phyloP scores from a whole-genome alignment of 2,113 vertebrate species.

The Stegastes partitus region DNA sequence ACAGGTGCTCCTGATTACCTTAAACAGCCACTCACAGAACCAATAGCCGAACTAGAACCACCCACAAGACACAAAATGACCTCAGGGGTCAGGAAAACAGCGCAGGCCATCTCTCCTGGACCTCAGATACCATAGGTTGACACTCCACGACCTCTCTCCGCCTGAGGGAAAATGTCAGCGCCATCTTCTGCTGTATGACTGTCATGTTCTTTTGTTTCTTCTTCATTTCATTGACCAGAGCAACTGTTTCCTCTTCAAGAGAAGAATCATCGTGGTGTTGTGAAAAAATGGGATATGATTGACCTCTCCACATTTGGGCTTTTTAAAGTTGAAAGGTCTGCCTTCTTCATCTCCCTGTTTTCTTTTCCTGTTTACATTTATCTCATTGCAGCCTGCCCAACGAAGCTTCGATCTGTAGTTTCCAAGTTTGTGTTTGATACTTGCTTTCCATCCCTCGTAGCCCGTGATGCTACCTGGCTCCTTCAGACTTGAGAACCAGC shows the following conservation, averaged over 20 bases:
- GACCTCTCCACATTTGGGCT: conserved; percentile 29
- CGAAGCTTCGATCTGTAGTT: conserved; percentile 45
- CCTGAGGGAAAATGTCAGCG: conserved; percentile 31
- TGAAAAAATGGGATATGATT: neutral
- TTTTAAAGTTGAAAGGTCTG: conserved; percentile 10
- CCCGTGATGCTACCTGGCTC: conserved; percentile 20
- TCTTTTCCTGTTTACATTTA: conserved; percentile 31
- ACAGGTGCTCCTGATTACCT: too few relatives aligned
- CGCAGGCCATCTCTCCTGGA: conserved; percentile 44
- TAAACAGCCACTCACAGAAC: too few relatives aligned
- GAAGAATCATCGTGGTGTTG: neutral
- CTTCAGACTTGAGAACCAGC: conserved; percentile 21
- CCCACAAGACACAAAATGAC: too few relatives aligned
- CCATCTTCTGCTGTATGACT: conserved; percentile 46
- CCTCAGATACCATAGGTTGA: conserved; percentile 39
- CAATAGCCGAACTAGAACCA: too few relatives aligned
- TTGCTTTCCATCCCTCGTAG: conserved; percentile 28
- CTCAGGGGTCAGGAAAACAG: conserved; percentile 41
- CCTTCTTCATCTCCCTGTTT: neutral
- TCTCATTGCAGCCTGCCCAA: conserved; percentile 35
- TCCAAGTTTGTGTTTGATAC: conserved; percentile 39
- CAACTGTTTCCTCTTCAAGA: conserved; percentile 14
- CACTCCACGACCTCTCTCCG: conserved; percentile 38
- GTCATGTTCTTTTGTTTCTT: conserved; percentile 14
- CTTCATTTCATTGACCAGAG: too few relatives aligned